Base-by-base conservation (phyloP, 2,888 invertebrate species). In the Lasius platythorax region DNA sequence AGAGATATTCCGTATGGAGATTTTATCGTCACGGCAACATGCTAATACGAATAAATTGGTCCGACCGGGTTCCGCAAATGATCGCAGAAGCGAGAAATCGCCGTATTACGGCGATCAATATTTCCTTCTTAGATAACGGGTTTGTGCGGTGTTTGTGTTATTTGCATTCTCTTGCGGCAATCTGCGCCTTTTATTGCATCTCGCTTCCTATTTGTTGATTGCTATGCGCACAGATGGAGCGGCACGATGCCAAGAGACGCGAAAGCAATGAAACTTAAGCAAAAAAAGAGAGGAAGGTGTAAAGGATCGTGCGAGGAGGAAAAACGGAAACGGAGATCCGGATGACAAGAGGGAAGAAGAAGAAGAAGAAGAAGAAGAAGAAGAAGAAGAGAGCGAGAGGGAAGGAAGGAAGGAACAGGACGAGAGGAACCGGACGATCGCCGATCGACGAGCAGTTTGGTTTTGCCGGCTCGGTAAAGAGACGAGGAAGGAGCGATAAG, bases 141-240 rank as follows among this genome's bases (percentile, higher is more conserved):
- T 46, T 12, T 23, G 23, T 23, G 8, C 61, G 5, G 18, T 33
- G 23, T 61, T 9, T 6, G 18, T 37, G 11, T 58, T 43, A 72
- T 72, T 72, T 37, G 72, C 43, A 58, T 79, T 46, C 37, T 46
- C 28, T 23, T 6, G 12, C 28, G 72, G 43, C 8, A 43, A 43
- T 46, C 33, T 68, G 58, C 28, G 23, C 28, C 23, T 73, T 46
- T n/a, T 46, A 43, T 58, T 30, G 56, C 78, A 76, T 82, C 78
- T 83, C 46, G 73, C 79, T 82, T 53, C 70, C 82, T 85, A 87
- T 87, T 87, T 85, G 76, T 84, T 87, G 88, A 89, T 90, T 89
- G 83, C 83, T 86, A 83, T 56, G 79, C 79, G 37, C 72, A 18
- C 50, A 43, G 68, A 75, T 67, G 50, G 83, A 15, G 37, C 12